These are phyloP conservation scores for Euborellia annulipes DNA, from an alignment of 1,140 invertebrate genomes.

Conservation along the genomic window DNA sequence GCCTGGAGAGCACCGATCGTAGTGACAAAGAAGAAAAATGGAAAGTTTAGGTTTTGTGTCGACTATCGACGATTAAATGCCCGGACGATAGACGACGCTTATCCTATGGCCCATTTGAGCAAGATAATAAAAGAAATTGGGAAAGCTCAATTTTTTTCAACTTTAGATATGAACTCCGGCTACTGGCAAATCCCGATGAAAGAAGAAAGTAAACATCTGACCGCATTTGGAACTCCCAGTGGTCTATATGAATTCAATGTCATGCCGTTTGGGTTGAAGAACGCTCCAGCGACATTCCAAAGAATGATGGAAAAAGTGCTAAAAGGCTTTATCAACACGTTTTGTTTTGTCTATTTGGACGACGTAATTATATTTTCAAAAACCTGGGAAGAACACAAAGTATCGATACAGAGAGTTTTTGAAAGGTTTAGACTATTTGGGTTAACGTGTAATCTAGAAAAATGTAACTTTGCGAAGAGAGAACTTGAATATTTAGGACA, in stretches of 20 bases:
- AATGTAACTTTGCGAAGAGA: slow-evolving; percentile 12
- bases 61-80: slow-evolving; percentile 28
- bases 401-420: slow-evolving; percentile 11
- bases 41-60: slow-evolving; percentile 25
- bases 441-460: slow-evolving; percentile 15
- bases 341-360: slow-evolving; percentile 23
- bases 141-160: slow-evolving; percentile 28
- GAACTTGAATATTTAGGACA: slow-evolving; percentile 16
- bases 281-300: slow-evolving; percentile 22
- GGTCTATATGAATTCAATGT: slow-evolving; percentile 19
- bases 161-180: slow-evolving; percentile 30
- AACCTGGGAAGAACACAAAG: neutral
- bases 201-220: slow-evolving; percentile 19
- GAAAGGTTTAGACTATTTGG: slow-evolving; percentile 4
- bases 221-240: slow-evolving; percentile 16
- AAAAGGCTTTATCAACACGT: slow-evolving; percentile 11
- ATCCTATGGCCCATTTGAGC: slow-evolving; percentile 34
- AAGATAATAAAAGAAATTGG: slow-evolving; percentile 31
- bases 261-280: slow-evolving; percentile 20
- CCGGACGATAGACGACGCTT: slow-evolving; percentile 28
- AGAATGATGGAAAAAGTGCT: slow-evolving; percentile 25
- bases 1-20: too few species aligned
- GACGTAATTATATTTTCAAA: slow-evolving; percentile 12
- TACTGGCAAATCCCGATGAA: slow-evolving; percentile 30
- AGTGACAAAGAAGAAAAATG: too few species aligned